A percentile compares a stretch with the other conserved stretches of the same genome.
These are phyloP conservation scores for Ursus arctos DNA, from an alignment of 2,113 vertebrate genomes.

Conservation along the genomic window DNA sequence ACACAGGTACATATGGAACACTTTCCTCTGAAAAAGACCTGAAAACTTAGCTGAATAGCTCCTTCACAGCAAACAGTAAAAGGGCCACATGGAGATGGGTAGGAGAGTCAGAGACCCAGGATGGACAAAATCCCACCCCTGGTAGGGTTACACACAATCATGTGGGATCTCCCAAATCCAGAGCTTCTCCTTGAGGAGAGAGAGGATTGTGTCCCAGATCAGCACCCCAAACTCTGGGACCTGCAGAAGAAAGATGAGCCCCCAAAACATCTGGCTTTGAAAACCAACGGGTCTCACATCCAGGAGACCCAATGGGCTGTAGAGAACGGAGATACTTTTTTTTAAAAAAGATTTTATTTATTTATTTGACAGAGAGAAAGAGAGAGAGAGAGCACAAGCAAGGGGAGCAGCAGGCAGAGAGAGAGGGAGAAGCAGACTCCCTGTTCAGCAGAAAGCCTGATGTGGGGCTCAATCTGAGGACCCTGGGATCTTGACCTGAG, in stretches of 20 bases:
- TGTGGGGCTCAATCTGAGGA: fast-evolving
- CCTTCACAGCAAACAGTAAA: not conserved
- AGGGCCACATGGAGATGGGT: not conserved
- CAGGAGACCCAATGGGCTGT: not conserved
- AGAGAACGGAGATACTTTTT: not conserved
- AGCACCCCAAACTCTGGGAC: not conserved
- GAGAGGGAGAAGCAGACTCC: not conserved
- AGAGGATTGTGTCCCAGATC: not conserved
- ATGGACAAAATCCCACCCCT: not conserved
- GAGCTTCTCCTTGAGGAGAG: not conserved
- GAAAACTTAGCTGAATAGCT: not conserved
- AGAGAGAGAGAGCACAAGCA: too few relatives aligned
- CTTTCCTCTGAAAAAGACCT: not conserved
- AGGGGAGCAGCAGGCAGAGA: not conserved
- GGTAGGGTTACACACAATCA: not conserved
- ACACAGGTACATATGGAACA: not conserved
- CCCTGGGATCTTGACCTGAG: not conserved
- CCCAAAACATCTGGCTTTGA: not conserved
- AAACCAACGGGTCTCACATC: not conserved
- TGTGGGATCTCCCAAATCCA: not conserved
- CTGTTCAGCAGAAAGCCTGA: not conserved
- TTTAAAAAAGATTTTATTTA: too few relatives aligned
- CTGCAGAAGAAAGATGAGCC: not conserved
- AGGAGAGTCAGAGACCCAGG: not conserved
- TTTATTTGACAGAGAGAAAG: too few relatives aligned